Evolutionary conservation across 1,140 invertebrate genomes (phyloP).

Genomic region (Drosophila azteca): DNA sequence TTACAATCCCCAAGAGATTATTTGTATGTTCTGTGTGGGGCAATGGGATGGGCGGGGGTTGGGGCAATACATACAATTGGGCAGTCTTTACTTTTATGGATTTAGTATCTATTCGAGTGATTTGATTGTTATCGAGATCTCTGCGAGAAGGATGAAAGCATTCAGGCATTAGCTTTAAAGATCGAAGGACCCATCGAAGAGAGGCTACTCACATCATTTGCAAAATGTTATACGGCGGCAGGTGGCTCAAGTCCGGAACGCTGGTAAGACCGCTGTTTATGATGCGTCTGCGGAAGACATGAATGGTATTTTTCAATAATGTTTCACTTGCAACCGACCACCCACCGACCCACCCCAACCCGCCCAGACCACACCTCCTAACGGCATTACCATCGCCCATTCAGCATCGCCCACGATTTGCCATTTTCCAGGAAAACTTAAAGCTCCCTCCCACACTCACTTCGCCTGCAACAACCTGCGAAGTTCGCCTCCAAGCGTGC

Average conservation of each 20-base stretch:
- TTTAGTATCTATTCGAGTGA: conserved; percentile 84
- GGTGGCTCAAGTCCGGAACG: conserved; percentile 84
- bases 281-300: conserved; percentile 84
- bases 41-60: no score
- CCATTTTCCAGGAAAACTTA: no score
- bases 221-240: conserved; percentile 84
- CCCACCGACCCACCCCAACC: no score
- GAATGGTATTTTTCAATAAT: no score
- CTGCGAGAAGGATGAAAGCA: conserved; percentile 61
- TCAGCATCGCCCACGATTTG: no score
- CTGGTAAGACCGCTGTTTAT: conserved; percentile 85
- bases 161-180: neutral
- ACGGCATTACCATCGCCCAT: no score
- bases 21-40: no score
- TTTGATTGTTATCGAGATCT: conserved; percentile 86
- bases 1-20: conserved; percentile 6
- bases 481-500: no score
- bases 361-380: no score
- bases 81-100: conserved; percentile 85
- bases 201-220: conserved; percentile 85
- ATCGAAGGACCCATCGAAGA: neutral
- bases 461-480: no score
- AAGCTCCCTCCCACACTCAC: no score
- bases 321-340: no score
- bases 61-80: conserved; percentile 85